These are phyloP conservation scores for Babylonia areolata DNA, from an alignment of 1,140 invertebrate species.

Conservation along the genomic window DNA sequence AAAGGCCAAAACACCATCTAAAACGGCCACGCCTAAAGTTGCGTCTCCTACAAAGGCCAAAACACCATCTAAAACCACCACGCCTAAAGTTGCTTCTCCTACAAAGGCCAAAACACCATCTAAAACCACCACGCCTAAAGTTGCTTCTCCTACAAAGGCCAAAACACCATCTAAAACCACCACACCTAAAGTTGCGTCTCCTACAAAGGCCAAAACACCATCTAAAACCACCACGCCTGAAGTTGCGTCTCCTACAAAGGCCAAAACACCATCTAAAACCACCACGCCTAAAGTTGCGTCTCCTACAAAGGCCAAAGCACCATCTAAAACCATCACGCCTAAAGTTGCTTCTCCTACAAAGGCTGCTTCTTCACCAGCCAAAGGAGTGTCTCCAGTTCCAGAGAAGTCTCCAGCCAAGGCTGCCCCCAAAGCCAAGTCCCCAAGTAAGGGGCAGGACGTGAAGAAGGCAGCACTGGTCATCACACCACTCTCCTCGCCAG, in stretches of 20 bases:
- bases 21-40: background rate
- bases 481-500: conserved; percentile 6
- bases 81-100: background rate
- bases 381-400: background rate
- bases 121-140: no score
- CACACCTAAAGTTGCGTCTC: background rate
- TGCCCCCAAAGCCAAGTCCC: background rate
- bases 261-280: background rate
- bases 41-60: background rate
- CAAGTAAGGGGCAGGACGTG: background rate
- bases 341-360: no score
- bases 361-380: background rate
- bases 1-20: background rate
- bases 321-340: background rate
- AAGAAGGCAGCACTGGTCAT: background rate
- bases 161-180: background rate
- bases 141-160: no score
- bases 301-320: background rate
- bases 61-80: background rate
- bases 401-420: background rate
- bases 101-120: background rate
- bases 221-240: background rate
- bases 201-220: background rate
- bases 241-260: conserved; percentile 2
- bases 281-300: background rate